Evolutionary conservation across 2,797 vertebrate species (phyloP).

Genomic region (Gymnoscopelus braueri): DNA sequence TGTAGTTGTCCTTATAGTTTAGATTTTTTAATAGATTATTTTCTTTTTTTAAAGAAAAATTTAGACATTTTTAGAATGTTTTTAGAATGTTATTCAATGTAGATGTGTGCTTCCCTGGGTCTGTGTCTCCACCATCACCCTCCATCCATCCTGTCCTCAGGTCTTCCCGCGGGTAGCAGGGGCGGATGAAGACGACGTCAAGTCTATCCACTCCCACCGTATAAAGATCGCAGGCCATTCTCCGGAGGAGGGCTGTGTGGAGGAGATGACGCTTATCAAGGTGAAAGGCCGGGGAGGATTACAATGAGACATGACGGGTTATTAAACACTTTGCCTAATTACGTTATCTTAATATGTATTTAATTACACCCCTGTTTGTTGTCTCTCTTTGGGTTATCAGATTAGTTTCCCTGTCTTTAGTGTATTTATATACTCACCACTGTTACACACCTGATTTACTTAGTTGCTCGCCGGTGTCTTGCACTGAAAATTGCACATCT

Average conservation of each 20-base stretch:
- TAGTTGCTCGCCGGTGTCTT: not conserved
- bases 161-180: constrained; percentile 69
- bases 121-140: not conserved
- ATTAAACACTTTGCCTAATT: not conserved
- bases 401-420: not conserved
- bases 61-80: no score
- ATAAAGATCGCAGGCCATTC: constrained; percentile 76
- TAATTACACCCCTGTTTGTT: not conserved
- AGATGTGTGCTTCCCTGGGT: not conserved
- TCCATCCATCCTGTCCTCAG: constrained; percentile 44
- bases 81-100: not conserved
- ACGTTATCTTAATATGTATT: no score
- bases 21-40: no score
- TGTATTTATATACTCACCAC: not conserved
- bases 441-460: not conserved
- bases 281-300: constrained; percentile 46
- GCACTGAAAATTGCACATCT: no score
- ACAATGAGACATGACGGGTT: not conserved
- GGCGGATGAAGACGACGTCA: constrained; percentile 73
- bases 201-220: constrained; percentile 71
- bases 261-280: constrained; percentile 76
- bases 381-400: not conserved
- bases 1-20: no score
- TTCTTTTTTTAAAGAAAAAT: no score
- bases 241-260: constrained; percentile 71